A percentile compares a stretch with the other conserved stretches of the same genome.
phyloP scores from a whole-genome alignment of 1,140 invertebrate genomes.

The Melipona quadrifasciata region DNA sequence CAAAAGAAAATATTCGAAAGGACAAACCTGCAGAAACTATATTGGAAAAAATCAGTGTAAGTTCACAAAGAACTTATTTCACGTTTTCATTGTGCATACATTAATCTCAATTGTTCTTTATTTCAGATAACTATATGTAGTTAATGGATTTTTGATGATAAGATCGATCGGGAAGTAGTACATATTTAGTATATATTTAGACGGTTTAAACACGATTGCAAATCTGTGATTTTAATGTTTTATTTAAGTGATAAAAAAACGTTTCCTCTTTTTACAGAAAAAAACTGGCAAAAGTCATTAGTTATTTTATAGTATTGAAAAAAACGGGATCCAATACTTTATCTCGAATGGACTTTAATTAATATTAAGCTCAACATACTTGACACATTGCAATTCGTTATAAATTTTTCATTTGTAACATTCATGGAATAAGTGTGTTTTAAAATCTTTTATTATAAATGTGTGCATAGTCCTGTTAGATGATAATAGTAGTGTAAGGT shows the following conservation, averaged over 20 bases:
- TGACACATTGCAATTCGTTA: neutral
- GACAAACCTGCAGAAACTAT: constrained; percentile 54
- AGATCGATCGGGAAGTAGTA: constrained; percentile 21
- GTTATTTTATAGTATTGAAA: neutral
- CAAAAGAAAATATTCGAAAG: constrained; percentile 11
- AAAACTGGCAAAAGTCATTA: neutral
- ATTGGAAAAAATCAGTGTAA: constrained; percentile 54
- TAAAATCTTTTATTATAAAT: neutral
- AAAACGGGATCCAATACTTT: neutral
- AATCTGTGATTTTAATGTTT: constrained; percentile 41
- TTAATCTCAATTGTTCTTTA: neutral
- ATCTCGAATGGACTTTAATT: neutral
- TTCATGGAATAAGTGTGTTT: neutral
- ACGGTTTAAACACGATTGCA: neutral
- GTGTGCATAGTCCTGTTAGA: neutral
- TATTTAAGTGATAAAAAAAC: neutral
- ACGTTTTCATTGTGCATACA: neutral
- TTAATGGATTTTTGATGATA: neutral
- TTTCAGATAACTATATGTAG: constrained; percentile 59
- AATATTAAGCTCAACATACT: neutral
- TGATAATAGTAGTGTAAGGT: neutral
- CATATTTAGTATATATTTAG: constrained; percentile 8
- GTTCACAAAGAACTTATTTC: neutral
- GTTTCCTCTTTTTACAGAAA: neutral
- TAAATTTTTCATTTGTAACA: neutral